phyloP scores from a whole-genome alignment of 2,888 invertebrate genomes.

The Brenthis hecate region DNA sequence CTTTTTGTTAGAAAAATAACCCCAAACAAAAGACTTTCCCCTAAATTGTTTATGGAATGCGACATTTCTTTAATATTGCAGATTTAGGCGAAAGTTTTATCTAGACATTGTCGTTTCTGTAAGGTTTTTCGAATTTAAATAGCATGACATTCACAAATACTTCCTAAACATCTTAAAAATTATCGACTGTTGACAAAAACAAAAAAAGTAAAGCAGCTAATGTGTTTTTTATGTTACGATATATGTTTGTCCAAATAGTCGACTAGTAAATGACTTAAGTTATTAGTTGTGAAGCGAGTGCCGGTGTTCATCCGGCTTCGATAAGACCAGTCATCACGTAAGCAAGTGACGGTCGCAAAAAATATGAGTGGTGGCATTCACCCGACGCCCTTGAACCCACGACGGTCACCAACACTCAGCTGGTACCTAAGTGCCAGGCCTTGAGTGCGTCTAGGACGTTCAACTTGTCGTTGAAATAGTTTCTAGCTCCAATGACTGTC shows the following conservation, averaged over 20 bases:
- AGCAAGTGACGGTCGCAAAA: slow-evolving; percentile 62
- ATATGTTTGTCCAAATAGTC: slow-evolving; percentile 22
- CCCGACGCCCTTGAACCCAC: slow-evolving; percentile 77
- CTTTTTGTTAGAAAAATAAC: slow-evolving; percentile 34
- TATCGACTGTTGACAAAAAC: slow-evolving; percentile 2
- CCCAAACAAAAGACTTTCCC: slow-evolving; percentile 14
- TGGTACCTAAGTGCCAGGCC: slow-evolving; percentile 67
- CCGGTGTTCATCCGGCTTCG: slow-evolving; percentile 67
- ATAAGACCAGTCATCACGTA: slow-evolving; percentile 65
- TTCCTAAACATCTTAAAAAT: not conserved
- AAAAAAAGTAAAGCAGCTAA: not conserved
- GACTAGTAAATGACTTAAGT: slow-evolving; percentile 36
- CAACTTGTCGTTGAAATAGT: slow-evolving; percentile 63
- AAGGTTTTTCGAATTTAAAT: too few species aligned
- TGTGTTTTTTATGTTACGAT: slow-evolving; percentile 12
- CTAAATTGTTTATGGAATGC: not conserved
- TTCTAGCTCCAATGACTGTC: slow-evolving; percentile 36
- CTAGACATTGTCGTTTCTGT: too few species aligned
- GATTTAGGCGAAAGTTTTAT: not conserved
- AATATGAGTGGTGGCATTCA: slow-evolving; percentile 77
- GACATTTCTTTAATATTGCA: slow-evolving; percentile 8
- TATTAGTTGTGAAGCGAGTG: slow-evolving; percentile 55
- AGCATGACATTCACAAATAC: too few species aligned
- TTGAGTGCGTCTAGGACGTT: slow-evolving; percentile 72
- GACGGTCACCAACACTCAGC: slow-evolving; percentile 71